phyloP scores from a whole-genome alignment of 92 coral and sea anemone species.

The Actinostola sp. region DNA sequence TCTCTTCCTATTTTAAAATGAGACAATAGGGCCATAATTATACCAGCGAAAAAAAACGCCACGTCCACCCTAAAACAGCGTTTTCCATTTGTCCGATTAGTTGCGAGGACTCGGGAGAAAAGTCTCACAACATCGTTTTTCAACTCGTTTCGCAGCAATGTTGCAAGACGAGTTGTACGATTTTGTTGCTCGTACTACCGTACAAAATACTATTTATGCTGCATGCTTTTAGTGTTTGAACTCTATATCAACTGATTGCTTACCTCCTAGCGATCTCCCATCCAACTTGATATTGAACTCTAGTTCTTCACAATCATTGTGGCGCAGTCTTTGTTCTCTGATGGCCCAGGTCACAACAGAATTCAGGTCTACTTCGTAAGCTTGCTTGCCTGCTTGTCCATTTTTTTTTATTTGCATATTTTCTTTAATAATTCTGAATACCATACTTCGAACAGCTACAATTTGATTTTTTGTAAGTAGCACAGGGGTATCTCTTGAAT shows the following conservation, averaged over 20 bases:
- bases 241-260: background rate
- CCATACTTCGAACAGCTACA: slow-evolving; percentile 8
- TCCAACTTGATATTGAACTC: slow-evolving; percentile 25
- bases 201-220: too few species aligned
- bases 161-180: too few species aligned
- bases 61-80: too few species aligned
- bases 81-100: too few species aligned
- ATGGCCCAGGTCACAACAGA: slow-evolving; percentile 21
- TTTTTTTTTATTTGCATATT: background rate
- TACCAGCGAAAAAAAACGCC: too few species aligned
- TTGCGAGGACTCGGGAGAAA: too few species aligned
- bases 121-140: too few species aligned
- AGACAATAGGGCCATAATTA: too few species aligned
- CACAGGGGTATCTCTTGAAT: slow-evolving; percentile 26
- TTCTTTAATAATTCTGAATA: slow-evolving; percentile 10
- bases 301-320: slow-evolving; percentile 3
- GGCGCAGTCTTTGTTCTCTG: slow-evolving; percentile 19
- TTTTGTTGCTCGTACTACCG: too few species aligned
- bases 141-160: too few species aligned
- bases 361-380: slow-evolving; percentile 18
- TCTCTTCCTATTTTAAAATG: slow-evolving; percentile 22
- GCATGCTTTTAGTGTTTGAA: background rate
- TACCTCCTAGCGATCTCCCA: slow-evolving; percentile 23
- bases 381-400: background rate
- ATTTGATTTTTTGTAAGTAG: slow-evolving; percentile 13